Conservation (phyloP, 2,888 invertebrate genomes). For the Pandemis cinnamomeana region DNA sequence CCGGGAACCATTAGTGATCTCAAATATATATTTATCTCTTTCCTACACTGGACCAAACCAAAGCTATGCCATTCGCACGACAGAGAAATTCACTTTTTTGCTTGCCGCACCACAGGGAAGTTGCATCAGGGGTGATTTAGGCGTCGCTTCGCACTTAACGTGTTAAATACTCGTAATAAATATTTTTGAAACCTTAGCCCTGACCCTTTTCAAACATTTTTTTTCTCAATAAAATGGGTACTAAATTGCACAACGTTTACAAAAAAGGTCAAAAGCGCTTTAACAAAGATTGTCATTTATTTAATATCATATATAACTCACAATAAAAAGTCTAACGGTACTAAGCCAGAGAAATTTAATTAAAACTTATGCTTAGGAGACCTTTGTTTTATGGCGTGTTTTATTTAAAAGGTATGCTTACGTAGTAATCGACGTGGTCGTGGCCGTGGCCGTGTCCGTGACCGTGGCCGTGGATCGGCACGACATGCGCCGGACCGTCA, state of each 20-base stretch:
- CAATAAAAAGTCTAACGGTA: not conserved
- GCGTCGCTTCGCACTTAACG: too few species aligned
- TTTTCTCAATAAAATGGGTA: conserved; percentile 11
- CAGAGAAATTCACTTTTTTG: too few species aligned
- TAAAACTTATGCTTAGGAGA: not conserved
- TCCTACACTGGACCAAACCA: too few species aligned
- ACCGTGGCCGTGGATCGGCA: conserved; percentile 47
- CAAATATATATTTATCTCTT: too few species aligned
- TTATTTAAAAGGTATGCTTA: conserved; percentile 40
- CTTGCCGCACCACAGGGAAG: too few species aligned
- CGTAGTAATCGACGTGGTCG: conserved; percentile 50
- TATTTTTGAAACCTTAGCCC: not conserved
- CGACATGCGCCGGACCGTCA: conserved; percentile 50
- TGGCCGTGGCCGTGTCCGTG: conserved; percentile 46
- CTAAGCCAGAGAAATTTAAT: not conserved
- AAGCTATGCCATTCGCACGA: too few species aligned
- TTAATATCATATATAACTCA: too few species aligned
- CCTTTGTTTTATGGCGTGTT: not conserved
- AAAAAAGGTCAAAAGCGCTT: conserved; percentile 15
- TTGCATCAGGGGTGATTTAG: too few species aligned
- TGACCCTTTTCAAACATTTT: too few species aligned
- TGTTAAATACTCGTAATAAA: too few species aligned
- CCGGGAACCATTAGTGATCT: too few species aligned
- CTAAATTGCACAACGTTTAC: conserved; percentile 37
- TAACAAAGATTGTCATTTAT: conserved; percentile 14